Evolutionary conservation across 2,113 vertebrate species (phyloP), one percentile per base, ranked within the genome.

Genomic region (Callaeas wilsoni): DNA sequence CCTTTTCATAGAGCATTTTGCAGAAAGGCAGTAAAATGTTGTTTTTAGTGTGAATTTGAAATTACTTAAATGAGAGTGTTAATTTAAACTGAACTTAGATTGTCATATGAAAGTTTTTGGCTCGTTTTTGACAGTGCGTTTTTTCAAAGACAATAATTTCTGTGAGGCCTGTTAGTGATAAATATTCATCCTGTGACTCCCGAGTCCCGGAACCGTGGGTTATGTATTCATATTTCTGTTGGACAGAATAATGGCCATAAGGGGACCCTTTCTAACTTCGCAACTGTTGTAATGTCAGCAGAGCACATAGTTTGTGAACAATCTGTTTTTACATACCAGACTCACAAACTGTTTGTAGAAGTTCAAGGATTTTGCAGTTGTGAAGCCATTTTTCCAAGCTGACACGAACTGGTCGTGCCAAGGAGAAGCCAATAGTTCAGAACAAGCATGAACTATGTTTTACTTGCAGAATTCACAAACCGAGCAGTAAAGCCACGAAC

Each of bases 311-410:
- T 60, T 87, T 52, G 37, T 41, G 77, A 80, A 17, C 89, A 89
- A 63, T 80, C 94, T 91, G 65, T 8, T 94, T 92, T 77, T 67
- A 46, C 90, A 81, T 95, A 64, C 89, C 89, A 83, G 62, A 75
- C 83, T 87, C 49, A 59, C 75, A 92, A 88, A 84, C 70, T 89
- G 39, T 91, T 94, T 92, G 70, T 77, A 42, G 39, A 87, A 94
- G 90, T 94, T 90, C 90, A 96, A 96, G 95, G 92, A 88, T 84
- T 95, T 92, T 93, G 27, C 91, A 91, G 86, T 96, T 89, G 42
- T 56, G 90, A 50, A 65, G 86, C 50, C 79, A 27, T 90, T 87
- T 91, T 87, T 96, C 60, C 70, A 73, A 78, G 77, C 94, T 85
- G 67, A 87, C 70, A 57, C 4, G 8, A 67, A 8, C 44, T 37